These are phyloP conservation scores for Pithys albifrons DNA, from an alignment of 2,113 vertebrate species.

Conservation along the genomic window DNA sequence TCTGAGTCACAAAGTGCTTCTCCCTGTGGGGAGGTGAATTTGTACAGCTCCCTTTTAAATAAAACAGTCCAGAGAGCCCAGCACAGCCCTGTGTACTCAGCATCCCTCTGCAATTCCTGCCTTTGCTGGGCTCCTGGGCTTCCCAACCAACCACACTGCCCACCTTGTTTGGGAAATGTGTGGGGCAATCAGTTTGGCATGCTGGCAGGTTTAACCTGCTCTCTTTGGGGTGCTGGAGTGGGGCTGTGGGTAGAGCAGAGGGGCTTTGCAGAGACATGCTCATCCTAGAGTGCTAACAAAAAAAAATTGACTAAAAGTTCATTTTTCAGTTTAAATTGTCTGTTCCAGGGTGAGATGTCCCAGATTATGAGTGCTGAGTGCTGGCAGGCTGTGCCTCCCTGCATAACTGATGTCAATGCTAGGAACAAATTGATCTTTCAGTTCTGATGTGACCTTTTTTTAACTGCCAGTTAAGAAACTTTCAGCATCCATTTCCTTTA, in stretches of 20 bases:
- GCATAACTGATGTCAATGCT: background rate
- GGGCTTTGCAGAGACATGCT: background rate
- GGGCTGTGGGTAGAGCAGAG: background rate
- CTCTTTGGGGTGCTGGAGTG: background rate
- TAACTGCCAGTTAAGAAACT: background rate
- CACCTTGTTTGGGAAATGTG: fast-evolving
- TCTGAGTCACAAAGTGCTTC: background rate
- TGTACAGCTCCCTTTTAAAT: background rate
- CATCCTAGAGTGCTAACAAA: background rate
- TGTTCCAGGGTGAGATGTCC: slow-evolving; percentile 44
- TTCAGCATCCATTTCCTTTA: background rate
- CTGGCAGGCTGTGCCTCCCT: background rate
- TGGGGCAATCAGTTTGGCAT: background rate
- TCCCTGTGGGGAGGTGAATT: background rate
- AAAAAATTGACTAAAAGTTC: slow-evolving; percentile 12
- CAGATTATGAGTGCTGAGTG: slow-evolving; percentile 5
- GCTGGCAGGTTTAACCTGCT: background rate
- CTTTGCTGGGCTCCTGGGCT: background rate
- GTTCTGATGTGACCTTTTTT: slow-evolving; percentile 42
- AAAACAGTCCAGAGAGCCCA: background rate
- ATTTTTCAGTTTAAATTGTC: slow-evolving; percentile 51
- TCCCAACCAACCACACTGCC: background rate
- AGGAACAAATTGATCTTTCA: slow-evolving; percentile 48
- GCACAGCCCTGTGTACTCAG: fast-evolving
- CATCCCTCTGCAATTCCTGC: background rate